Evolutionary conservation across 2,888 invertebrate genomes (phyloP), one percentile per base, ranked within the genome.

Genomic region (Eupithecia subfuscata): DNA sequence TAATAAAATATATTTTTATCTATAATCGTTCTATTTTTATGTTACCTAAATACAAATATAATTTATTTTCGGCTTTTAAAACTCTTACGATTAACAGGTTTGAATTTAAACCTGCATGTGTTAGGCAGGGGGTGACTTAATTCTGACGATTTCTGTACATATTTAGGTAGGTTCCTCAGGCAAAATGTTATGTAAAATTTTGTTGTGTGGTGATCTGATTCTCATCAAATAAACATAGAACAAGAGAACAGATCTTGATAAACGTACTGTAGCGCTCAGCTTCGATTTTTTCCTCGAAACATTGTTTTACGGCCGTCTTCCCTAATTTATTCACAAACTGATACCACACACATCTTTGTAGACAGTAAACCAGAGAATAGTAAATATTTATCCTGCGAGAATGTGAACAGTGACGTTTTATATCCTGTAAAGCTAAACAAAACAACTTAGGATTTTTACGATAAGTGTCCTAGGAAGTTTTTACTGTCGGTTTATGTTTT

Each of bases 401-500:
- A 68, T n/a, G 40, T 14, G 68, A 68, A 43, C 40, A 68, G 68
- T 67, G 65, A 37, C 30, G 40, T 56, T 40, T 56, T 25, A 22
- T 14, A 65, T 64, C 64, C 52, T 67, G 52, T 69, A 60, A 64
- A 75, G 69, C 67, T 69, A 71, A 72, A 72, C 65, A 77, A 60
- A 74, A 77, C 69, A 74, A 72, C 71, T 52, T 73, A 68, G 60
- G 52, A 63, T 64, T 73, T 75, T 87, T 86, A 87, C 80, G 84
- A 82, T 79, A 81, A 83, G 75, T 75, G 83, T 83, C 87, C 84
- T 83, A 82, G 77, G 82, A 76, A 82, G 79, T 85, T 86, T 68
- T 86, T 87, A 86, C 82, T 82, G 81, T 79, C 78, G 81, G 82
- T 83, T 84, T 80, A 84, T 84, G 80, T 83, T 84, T 85, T 87